phyloP scores from a whole-genome alignment of 92 coral and sea anemone genomes.

The Paramuricea clavata region DNA sequence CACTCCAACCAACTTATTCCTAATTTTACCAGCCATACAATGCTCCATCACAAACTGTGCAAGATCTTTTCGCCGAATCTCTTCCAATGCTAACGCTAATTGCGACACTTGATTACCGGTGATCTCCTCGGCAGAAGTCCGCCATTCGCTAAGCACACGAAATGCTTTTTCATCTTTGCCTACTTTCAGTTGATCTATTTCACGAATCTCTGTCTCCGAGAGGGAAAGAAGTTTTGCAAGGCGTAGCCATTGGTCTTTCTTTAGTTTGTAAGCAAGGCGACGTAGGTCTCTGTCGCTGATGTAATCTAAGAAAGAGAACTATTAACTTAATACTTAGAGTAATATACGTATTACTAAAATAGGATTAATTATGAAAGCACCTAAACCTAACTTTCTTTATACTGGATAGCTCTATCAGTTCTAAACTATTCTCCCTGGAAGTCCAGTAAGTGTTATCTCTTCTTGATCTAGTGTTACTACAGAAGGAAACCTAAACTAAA shows the following conservation, averaged over 20 bases:
- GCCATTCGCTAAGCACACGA: slow-evolving; percentile 81
- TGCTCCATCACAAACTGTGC: slow-evolving; percentile 96
- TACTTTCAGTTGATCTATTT: slow-evolving; percentile 79
- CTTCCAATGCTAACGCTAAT: slow-evolving; percentile 91
- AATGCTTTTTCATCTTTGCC: slow-evolving; percentile 98
- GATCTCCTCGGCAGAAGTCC: slow-evolving; percentile 73
- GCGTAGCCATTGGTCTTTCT: slow-evolving; percentile 95
- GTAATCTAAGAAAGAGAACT: slow-evolving; percentile 54
- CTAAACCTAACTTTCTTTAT: no score
- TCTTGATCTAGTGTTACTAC: no score
- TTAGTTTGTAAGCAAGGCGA: slow-evolving; percentile 93
- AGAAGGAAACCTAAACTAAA: no score
- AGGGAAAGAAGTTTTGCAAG: slow-evolving; percentile 92
- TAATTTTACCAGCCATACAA: slow-evolving; percentile 86
- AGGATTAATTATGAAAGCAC: no score
- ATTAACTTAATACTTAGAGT: no score
- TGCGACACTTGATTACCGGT: slow-evolving; percentile 86
- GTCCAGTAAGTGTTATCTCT: neutral
- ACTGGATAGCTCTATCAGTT: no score
- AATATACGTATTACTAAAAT: no score
- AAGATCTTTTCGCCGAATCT: slow-evolving; percentile 89
- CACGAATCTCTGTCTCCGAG: slow-evolving; percentile 80
- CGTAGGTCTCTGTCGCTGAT: slow-evolving; percentile 97
- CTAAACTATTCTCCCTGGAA: no score
- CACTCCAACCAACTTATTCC: slow-evolving; percentile 84